These are phyloP conservation scores for Aricia agestis DNA, from an alignment of 1,140 invertebrate species.

Conservation along the genomic window DNA sequence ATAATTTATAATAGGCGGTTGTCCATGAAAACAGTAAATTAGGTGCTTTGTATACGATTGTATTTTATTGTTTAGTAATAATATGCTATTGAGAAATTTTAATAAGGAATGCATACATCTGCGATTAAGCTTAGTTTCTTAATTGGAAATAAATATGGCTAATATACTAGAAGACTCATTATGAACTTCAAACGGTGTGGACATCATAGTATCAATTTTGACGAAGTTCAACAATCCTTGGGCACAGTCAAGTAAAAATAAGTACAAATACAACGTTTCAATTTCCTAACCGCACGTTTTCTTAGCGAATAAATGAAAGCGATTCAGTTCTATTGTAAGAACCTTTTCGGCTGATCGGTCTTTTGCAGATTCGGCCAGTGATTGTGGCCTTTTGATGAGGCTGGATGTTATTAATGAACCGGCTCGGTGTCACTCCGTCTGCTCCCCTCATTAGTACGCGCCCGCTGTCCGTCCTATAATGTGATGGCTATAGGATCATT, in stretches of 20 bases:
- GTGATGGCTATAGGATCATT: slow-evolving; percentile 19
- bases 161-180: no score
- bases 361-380: slow-evolving; percentile 17
- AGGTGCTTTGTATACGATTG: no score
- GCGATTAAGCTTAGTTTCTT: no score
- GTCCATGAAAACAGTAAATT: not conserved
- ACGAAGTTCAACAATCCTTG: no score
- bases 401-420: slow-evolving; percentile 42
- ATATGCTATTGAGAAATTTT: no score
- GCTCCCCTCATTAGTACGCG: slow-evolving; percentile 31
- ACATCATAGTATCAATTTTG: no score
- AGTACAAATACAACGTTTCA: not conserved
- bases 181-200: no score
- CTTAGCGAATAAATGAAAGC: not conserved
- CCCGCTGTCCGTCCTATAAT: slow-evolving; percentile 12
- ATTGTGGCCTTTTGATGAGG: slow-evolving; percentile 25
- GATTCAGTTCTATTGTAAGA: slow-evolving; percentile 10
- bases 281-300: not conserved
- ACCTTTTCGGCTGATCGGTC: slow-evolving; percentile 24
- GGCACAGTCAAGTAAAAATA: no score
- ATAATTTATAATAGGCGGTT: not conserved
- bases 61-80: no score
- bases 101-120: no score
- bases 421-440: slow-evolving; percentile 27
- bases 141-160: no score